phyloP scores from a whole-genome alignment of 2,888 invertebrate species.

The Eilema depressum region DNA sequence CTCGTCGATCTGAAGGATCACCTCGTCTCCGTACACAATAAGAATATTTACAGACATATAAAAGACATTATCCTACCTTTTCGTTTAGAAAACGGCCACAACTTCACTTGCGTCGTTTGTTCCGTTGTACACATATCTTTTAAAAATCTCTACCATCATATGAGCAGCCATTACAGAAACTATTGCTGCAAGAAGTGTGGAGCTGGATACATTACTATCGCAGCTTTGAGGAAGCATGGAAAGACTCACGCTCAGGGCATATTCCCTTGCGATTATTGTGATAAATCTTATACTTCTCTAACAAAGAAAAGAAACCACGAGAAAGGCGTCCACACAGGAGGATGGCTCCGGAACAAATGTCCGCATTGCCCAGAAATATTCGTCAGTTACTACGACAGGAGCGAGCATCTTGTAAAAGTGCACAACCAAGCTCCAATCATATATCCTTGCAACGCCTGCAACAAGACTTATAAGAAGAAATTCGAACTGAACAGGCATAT shows the following conservation, averaged over 20 bases:
- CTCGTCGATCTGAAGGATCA: conserved; percentile 78
- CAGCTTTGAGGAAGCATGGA: conserved; percentile 79
- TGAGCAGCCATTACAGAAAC: conserved; percentile 83
- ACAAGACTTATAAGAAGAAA: conserved; percentile 79
- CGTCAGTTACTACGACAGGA: conserved; percentile 80
- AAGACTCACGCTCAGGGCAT: conserved; percentile 82
- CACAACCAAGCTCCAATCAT: conserved; percentile 73
- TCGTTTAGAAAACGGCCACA: conserved; percentile 73
- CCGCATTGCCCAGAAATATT: conserved; percentile 80
- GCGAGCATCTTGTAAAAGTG: conserved; percentile 75
- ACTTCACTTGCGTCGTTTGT: conserved; percentile 77
- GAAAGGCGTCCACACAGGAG: conserved; percentile 80
- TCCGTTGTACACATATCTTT: conserved; percentile 79
- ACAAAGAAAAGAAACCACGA: conserved; percentile 81
- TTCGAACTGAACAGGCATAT: conserved; percentile 81
- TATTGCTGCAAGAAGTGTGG: conserved; percentile 83
- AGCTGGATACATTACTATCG: conserved; percentile 78
- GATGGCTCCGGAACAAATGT: conserved; percentile 82
- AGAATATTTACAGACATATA: conserved; percentile 74
- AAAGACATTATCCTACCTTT: conserved; percentile 83
- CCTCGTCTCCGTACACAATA: conserved; percentile 68
- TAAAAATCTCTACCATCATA: conserved; percentile 81
- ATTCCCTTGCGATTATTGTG: conserved; percentile 85
- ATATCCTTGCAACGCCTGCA: conserved; percentile 81
- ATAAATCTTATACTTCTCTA: conserved; percentile 83